Evolutionary conservation across 2,113 vertebrate genomes (phyloP), one percentile per base, ranked within the genome.

Genomic region (Poicephalus gulielmi): DNA sequence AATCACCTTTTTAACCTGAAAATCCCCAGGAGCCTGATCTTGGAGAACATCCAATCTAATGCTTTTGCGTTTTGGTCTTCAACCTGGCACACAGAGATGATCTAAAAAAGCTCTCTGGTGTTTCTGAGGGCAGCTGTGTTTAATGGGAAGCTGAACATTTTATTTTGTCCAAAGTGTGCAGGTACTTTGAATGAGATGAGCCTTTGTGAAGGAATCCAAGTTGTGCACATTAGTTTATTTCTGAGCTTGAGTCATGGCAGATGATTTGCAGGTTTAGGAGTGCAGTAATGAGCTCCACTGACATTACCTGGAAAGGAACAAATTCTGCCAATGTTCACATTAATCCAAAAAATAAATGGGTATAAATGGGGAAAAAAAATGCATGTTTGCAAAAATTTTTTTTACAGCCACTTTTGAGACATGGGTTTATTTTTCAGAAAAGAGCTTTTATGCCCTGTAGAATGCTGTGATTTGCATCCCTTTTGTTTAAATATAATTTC

Each of bases 1-100:
- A 90, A 55, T 92, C 31, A 47, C 62, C 55, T 96, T 69, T 86
- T 94, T 88, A 84, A 70, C 90, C 69, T 88, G 60, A 75, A 79
- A 90, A 96, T 31, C 23, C 69, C 57, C 47, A 18, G 28, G 43
- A 81, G 60, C 5, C 57, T 60, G 55, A 93, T 88, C 67, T 60
- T 22, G 5, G 47, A 88, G 24, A 68, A 88, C 90, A 91, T 92
- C 6, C 90, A 88, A 94, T 90, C 86, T 62, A 88, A 86, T 69
- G 39, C 11, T 84, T 93, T 92, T 94, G 73, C 66, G 69, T 94
- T 91, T 96, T 81, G 24, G 25, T 86, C 31, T 82, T 71, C 46
- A 76, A 15, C 41, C 27, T 92, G 35, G n/a, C 52, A 33, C 31
- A 22, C 27, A 52, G 13, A 78, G 16, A 17, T 86, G 75, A 90